Conservation (phyloP, 2,113 vertebrate genomes). For the Centropus unirufus region DNA sequence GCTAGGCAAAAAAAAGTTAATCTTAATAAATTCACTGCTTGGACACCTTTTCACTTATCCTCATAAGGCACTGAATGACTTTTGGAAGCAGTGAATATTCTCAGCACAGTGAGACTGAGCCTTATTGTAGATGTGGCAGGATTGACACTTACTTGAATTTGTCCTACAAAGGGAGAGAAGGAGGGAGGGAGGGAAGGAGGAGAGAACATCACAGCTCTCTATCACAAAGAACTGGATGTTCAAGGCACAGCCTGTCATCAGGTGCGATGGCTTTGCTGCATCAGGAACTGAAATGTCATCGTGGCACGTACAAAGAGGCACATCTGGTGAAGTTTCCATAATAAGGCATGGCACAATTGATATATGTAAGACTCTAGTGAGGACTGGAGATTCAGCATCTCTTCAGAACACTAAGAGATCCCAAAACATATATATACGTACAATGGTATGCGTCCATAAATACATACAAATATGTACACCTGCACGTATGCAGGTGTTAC, state of each 20-base stretch:
- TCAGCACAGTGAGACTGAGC: neutral
- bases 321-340: neutral
- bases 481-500: neutral
- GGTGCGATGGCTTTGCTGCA: neutral
- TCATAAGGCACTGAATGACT: neutral
- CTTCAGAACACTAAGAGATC: neutral
- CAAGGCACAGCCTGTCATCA: neutral
- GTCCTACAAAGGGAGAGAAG: neutral
- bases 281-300: neutral
- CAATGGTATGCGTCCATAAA: neutral
- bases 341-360: neutral
- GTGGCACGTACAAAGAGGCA: neutral
- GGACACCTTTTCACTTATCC: slow-evolving; percentile 47
- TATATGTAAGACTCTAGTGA: neutral
- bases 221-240: neutral
- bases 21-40: slow-evolving; percentile 54
- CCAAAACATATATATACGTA: neutral
- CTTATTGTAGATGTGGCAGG: neutral
- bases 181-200: neutral
- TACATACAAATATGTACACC: neutral
- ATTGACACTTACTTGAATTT: neutral
- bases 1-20: neutral
- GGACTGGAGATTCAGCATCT: neutral
- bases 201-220: neutral
- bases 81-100: neutral